Base-by-base conservation (phyloP, 2,113 vertebrate species). In the Rhadina sibilatrix region DNA sequence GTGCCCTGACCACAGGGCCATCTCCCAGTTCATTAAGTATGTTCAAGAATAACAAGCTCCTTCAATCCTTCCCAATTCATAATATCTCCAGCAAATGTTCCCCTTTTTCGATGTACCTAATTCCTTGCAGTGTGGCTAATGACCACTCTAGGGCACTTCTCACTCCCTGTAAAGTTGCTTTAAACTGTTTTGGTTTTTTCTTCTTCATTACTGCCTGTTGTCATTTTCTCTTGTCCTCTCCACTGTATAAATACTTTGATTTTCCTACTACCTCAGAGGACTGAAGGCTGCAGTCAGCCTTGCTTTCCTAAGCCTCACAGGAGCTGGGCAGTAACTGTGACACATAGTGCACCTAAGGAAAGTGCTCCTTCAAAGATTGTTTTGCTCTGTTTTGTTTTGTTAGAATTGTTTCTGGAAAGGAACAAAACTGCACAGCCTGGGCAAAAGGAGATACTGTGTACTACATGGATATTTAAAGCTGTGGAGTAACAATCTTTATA, bases 81-180 rank as follows among this genome's bases (percentile, higher is more conserved):
- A 95, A 60, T 93, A 93, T 91, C 94, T 92, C 71, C 66, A 93
- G 54, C 54, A 93, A 95, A 93, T 79, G 10, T 91, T 85, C 22
- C 33, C 22, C 19, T 50, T 89, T 87, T 88, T 83, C 77, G 57
- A 86, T 72, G 52, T 80, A 66, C 81, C 44, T 85, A 40, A 52
- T 95, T 90, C 54, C 52, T 77, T 70, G 54, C 63, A 83, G 33
- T 8, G 38, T 74, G 56, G 28, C 85, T 96, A 93, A 93, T 66
- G 79, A 93, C 82, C 52, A 90, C 87, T 96, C 82, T 80, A 91
- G 85, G 83, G 68, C 71, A 95, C 47, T 88, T 82, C 63, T 90
- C 50, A 37, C 63, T 88, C 75, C 66, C 49, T 88, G 49, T 83
- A 70, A 96, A 96, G 64, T 82, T 80, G 42, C 42, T 94, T 95